Conservation (phyloP, 1,140 invertebrate genomes). For the Chrysomallon squamiferum region DNA sequence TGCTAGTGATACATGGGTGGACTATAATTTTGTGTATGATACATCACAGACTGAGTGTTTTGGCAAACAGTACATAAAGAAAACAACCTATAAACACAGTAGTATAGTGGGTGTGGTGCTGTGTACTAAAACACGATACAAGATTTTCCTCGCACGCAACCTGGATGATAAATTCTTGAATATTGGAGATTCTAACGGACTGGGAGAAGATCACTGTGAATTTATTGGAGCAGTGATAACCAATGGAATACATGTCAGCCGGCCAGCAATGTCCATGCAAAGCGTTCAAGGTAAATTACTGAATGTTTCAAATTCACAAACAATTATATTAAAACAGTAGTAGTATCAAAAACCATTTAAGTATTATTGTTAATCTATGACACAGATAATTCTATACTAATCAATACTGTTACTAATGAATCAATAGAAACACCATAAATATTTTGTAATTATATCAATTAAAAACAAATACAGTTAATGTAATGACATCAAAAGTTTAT, state of each 20-base stretch:
- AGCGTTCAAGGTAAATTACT: conserved; percentile 20
- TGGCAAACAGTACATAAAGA: conserved; percentile 43
- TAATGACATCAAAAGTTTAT: too few relatives aligned
- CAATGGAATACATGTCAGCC: conserved; percentile 15
- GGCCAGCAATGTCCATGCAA: conserved; percentile 3
- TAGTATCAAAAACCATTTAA: too few relatives aligned
- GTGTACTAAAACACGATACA: conserved; percentile 44
- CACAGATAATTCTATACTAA: too few relatives aligned
- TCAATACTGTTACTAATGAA: too few relatives aligned
- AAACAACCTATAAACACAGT: conserved; percentile 28
- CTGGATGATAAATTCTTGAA: conserved; percentile 44
- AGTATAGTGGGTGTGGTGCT: conserved; percentile 52
- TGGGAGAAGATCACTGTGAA: conserved; percentile 57
- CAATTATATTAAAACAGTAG: too few relatives aligned
- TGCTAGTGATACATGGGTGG: conserved; percentile 35
- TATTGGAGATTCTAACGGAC: conserved; percentile 44
- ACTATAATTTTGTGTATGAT: conserved; percentile 40
- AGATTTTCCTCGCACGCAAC: conserved; percentile 47
- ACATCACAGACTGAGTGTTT: conserved; percentile 36
- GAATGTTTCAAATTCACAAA: too few relatives aligned
- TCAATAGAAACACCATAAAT: too few relatives aligned
- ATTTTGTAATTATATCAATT: too few relatives aligned
- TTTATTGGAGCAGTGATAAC: conserved; percentile 44
- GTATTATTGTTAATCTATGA: too few relatives aligned
- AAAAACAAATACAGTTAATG: too few relatives aligned